phyloP scores from a whole-genome alignment of 1,140 invertebrate genomes.

The Monomorium pharaonis region DNA sequence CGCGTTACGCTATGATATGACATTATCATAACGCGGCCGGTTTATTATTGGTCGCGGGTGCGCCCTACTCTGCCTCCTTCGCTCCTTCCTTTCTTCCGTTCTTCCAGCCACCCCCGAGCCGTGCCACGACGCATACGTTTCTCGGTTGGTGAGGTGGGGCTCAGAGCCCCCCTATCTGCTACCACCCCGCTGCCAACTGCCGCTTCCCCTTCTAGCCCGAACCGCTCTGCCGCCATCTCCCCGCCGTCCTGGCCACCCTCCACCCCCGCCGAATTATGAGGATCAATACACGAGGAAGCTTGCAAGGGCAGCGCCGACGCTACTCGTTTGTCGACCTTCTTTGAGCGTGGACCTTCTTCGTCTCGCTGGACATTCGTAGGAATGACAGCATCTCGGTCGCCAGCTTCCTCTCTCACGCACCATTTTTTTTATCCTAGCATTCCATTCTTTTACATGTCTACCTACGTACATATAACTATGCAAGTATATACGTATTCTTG shows the following conservation, averaged over 20 bases:
- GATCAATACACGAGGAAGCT: conserved; percentile 85
- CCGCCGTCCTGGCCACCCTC: conserved; percentile 67
- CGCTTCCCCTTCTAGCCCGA: conserved; percentile 53
- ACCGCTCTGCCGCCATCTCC: conserved; percentile 67
- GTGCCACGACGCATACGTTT: conserved; percentile 80
- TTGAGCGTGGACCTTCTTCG: conserved; percentile 72
- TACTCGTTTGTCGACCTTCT: conserved; percentile 81
- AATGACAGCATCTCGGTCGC: conserved; percentile 27
- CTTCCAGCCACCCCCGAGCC: conserved; percentile 76
- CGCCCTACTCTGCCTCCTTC: conserved; percentile 75
- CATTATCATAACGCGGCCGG: conserved; percentile 84
- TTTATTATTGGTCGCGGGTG: conserved; percentile 84
- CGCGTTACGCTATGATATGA: conserved; percentile 82
- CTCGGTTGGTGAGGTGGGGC: conserved; percentile 79
- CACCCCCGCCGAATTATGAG: conserved; percentile 83
- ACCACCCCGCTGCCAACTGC: conserved; percentile 67
- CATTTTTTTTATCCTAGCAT: background rate
- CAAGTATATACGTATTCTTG: too few relatives aligned
- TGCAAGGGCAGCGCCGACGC: conserved; percentile 82
- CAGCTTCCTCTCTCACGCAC: background rate
- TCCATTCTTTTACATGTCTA: background rate
- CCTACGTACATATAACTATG: background rate
- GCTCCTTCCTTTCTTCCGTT: conserved; percentile 79
- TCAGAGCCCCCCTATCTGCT: conserved; percentile 65
- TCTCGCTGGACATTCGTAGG: conserved; percentile 59